Evolutionary conservation across 2,113 vertebrate species (phyloP).

Genomic region (Gnathonemus longibarbis): DNA sequence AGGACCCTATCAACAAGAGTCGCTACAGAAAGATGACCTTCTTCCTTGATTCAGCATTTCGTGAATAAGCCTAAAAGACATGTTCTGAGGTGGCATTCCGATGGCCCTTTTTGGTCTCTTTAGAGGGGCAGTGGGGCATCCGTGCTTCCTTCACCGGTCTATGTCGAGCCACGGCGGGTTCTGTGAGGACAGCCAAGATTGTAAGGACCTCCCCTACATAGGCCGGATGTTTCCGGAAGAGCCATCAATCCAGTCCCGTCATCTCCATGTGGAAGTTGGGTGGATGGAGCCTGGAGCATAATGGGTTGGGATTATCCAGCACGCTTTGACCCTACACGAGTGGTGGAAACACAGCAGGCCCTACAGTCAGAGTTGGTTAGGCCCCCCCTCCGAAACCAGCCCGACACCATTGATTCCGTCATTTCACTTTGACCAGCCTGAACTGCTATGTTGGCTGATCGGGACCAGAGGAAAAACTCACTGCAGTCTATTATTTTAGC

Average conservation of each 20-base stretch:
- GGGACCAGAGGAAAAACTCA: background rate
- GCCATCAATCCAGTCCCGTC: background rate
- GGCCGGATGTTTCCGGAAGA: background rate
- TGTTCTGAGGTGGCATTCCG: background rate
- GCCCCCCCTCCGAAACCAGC: background rate
- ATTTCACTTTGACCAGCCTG: background rate
- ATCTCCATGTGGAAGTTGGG: background rate
- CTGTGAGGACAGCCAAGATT: background rate
- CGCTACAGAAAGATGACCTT: background rate
- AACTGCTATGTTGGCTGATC: background rate
- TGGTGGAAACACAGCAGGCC: background rate
- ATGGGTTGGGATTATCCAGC: background rate
- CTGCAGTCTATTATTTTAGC: background rate
- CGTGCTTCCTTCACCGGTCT: background rate
- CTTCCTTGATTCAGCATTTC: background rate
- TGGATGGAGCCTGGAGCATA: background rate
- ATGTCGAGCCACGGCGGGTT: background rate
- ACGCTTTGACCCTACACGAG: background rate
- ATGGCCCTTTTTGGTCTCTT: background rate
- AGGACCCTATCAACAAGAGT: background rate
- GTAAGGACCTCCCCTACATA: background rate
- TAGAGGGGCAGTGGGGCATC: background rate
- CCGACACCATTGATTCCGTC: background rate
- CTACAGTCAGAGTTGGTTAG: background rate
- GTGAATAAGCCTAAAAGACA: background rate